Evolutionary conservation across 2,888 invertebrate species (phyloP).

Genomic region (Heteropelma amictum): DNA sequence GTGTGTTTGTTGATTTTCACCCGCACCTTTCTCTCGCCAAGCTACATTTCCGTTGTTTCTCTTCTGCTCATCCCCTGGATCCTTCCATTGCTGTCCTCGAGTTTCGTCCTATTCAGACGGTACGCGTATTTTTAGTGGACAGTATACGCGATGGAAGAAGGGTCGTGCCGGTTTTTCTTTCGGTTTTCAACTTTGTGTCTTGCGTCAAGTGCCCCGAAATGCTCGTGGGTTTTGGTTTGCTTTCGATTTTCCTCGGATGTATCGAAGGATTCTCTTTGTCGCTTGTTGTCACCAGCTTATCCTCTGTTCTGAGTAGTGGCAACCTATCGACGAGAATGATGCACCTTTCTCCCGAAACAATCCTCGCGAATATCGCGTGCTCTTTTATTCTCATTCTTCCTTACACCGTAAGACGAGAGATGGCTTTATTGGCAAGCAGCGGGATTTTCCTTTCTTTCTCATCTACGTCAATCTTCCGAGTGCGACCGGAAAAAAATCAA

Average conservation of each 20-base stretch:
- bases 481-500: too few relatives aligned
- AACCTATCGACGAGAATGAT: slow-evolving; percentile 13
- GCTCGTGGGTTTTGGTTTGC: neutral
- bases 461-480: too few relatives aligned
- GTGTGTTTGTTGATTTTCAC: slow-evolving; percentile 63
- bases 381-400: slow-evolving; percentile 12
- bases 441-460: too few relatives aligned
- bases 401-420: slow-evolving; percentile 19
- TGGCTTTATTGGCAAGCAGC: too few relatives aligned
- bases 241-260: slow-evolving; percentile 32
- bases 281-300: slow-evolving; percentile 27
- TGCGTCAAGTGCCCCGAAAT: neutral
- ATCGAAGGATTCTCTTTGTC: slow-evolving; percentile 26
- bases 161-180: slow-evolving; percentile 65
- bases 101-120: slow-evolving; percentile 1
- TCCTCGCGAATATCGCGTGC: slow-evolving; percentile 17
- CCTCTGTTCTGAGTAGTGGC: slow-evolving; percentile 9
- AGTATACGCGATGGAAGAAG: neutral
- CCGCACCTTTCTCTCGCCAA: slow-evolving; percentile 48
- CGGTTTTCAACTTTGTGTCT: slow-evolving; percentile 56
- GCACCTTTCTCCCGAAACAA: slow-evolving; percentile 18
- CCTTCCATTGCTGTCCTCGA: neutral
- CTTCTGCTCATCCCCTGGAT: slow-evolving; percentile 55
- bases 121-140: slow-evolving; percentile 8
- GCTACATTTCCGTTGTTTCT: slow-evolving; percentile 55